Evolutionary conservation across 1,140 invertebrate species (phyloP).

Genomic region (Tetraneura akinire): DNA sequence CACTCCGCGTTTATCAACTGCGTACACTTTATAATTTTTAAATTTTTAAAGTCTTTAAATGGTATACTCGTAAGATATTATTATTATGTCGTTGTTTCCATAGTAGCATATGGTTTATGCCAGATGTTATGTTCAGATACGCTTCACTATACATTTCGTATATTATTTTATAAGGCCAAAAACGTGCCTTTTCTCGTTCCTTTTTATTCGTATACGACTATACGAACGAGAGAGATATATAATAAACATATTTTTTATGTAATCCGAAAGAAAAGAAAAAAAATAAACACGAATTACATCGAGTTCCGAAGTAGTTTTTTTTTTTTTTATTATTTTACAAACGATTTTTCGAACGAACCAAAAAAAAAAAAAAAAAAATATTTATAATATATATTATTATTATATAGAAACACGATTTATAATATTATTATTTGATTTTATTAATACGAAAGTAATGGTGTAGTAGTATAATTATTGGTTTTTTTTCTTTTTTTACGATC

Average conservation of each 20-base stretch:
- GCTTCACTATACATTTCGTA: not conserved
- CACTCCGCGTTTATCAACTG: too few species aligned
- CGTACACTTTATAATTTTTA: slow-evolving; percentile 11
- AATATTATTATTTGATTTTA: too few species aligned
- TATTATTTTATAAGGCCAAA: not conserved
- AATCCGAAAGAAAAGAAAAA: not conserved
- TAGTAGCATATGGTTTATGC: not conserved
- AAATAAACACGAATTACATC: too few species aligned
- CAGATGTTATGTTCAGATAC: slow-evolving; percentile 27
- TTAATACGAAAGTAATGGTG: too few species aligned
- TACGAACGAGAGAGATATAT: not conserved
- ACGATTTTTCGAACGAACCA: too few species aligned
- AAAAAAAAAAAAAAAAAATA: too few species aligned
- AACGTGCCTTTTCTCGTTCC: not conserved
- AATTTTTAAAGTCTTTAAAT: not conserved
- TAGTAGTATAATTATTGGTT: too few species aligned
- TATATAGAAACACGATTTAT: too few species aligned
- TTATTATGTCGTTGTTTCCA: not conserved
- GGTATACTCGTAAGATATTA: too few species aligned
- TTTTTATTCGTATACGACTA: not conserved
- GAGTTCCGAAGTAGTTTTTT: not conserved
- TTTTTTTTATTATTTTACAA: too few species aligned
- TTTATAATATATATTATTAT: too few species aligned
- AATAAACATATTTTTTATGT: not conserved
- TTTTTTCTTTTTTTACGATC: too few species aligned